These are phyloP conservation scores for Nasonovia ribisnigri DNA, from an alignment of 2,888 invertebrate species.

Conservation along the genomic window DNA sequence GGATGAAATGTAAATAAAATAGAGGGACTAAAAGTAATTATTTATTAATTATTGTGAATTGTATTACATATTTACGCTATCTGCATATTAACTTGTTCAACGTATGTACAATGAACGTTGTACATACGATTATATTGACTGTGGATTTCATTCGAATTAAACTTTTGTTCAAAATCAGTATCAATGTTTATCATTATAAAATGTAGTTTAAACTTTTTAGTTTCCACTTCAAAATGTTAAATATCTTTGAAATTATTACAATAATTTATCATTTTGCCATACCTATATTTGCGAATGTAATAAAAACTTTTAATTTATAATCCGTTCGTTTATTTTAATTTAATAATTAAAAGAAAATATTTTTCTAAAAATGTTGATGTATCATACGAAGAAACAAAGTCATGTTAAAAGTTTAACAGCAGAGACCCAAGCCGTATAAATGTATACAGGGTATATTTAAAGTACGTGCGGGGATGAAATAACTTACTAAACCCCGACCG, in stretches of 20 bases:
- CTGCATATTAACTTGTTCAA: background rate
- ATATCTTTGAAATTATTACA: background rate
- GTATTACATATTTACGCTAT: background rate
- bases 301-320: background rate
- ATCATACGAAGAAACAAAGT: slow-evolving; percentile 10
- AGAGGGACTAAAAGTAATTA: background rate
- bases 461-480: background rate
- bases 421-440: background rate
- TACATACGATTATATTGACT: background rate
- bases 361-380: background rate
- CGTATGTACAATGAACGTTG: background rate
- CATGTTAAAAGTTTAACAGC: slow-evolving; percentile 15
- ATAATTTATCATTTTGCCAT: background rate
- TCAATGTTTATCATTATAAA: background rate
- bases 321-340: background rate
- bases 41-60: background rate
- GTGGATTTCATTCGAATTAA: background rate
- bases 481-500: background rate
- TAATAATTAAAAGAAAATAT: slow-evolving; percentile 40
- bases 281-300: background rate
- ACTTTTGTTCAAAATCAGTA: background rate
- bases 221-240: background rate
- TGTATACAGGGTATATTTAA: background rate
- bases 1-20: background rate
- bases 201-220: background rate